Conservation (phyloP, 2,797 vertebrate species). For the Syndactyla subalaris region DNA sequence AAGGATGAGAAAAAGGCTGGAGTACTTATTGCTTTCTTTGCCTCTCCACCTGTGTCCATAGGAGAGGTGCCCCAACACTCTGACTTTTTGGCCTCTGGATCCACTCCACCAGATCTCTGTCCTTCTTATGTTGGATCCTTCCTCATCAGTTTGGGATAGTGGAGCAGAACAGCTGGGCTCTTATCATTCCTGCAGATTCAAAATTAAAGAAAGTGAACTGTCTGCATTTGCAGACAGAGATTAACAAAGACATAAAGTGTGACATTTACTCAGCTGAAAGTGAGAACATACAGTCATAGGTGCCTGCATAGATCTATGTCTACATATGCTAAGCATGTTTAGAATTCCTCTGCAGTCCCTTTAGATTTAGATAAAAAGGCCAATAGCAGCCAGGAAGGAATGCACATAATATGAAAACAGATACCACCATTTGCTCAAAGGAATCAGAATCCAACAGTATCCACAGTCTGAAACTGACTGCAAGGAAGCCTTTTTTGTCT, state of each 20-base stretch:
- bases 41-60: neutral
- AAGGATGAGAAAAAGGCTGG: neutral
- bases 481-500: neutral
- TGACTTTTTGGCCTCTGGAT: neutral
- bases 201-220: neutral
- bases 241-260: neutral
- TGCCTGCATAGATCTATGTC: neutral
- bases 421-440: neutral
- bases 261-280: neutral
- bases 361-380: neutral
- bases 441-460: neutral
- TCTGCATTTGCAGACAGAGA: neutral
- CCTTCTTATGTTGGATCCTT: neutral
- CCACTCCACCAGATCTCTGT: neutral
- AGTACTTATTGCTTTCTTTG: neutral
- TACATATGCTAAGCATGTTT: neutral
- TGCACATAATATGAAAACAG: neutral
- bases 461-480: neutral
- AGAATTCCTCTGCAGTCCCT: neutral
- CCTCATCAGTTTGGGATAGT: neutral
- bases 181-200: neutral
- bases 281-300: neutral
- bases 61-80: neutral
- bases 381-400: neutral
- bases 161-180: neutral